Conservation (phyloP, 2,113 vertebrate genomes). For the Polyodon spathula region DNA sequence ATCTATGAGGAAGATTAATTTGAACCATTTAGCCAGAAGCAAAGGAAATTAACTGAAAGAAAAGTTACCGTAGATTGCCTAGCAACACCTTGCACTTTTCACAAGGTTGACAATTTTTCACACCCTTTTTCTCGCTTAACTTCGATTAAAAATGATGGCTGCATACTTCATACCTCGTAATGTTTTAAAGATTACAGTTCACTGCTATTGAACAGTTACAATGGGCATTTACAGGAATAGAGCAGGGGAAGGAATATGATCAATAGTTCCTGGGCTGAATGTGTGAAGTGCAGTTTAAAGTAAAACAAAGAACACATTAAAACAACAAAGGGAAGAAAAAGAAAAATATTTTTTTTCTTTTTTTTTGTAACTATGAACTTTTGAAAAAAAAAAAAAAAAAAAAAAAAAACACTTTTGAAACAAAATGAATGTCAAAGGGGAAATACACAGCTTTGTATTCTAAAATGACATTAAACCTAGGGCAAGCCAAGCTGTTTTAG, state of each 20-base stretch:
- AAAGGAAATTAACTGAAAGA: too few species aligned
- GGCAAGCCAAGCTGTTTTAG: too few species aligned
- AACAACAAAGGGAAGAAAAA: neutral
- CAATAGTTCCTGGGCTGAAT: conserved; percentile 17
- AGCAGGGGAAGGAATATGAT: conserved; percentile 12
- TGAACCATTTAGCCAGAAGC: too few species aligned
- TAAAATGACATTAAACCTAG: too few species aligned
- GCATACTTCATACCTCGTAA: neutral
- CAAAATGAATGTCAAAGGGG: too few species aligned
- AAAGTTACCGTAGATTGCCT: too few species aligned
- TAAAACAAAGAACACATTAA: neutral
- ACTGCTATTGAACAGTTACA: neutral
- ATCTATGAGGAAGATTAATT: too few species aligned
- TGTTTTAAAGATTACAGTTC: neutral
- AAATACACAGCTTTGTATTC: too few species aligned
- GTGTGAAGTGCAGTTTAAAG: conserved; percentile 23
- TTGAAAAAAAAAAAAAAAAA: too few species aligned
- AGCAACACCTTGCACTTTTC: neutral
- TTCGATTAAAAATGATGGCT: conserved; percentile 4
- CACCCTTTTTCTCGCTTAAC: conserved; percentile 29
- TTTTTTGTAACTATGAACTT: too few species aligned
- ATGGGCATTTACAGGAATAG: neutral
- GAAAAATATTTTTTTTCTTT: neutral
- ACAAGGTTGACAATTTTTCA: conserved; percentile 24
- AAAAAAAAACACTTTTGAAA: too few species aligned